A percentile compares a stretch with the other conserved stretches of the same genome.
These are phyloP conservation scores for Conger conger DNA, from an alignment of 2,113 vertebrate genomes.

Conservation along the genomic window DNA sequence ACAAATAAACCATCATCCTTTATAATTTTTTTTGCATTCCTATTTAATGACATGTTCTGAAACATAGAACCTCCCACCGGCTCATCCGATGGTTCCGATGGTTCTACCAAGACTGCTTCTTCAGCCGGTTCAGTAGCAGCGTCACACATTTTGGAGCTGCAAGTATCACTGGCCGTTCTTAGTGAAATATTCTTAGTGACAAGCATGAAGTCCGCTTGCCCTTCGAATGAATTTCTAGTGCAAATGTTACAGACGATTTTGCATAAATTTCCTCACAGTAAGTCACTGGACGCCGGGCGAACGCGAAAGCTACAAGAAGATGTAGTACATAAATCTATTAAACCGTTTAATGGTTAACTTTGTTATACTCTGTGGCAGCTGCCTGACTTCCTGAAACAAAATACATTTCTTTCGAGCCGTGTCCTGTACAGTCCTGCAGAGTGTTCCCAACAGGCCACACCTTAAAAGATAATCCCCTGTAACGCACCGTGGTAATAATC, in stretches of 20 bases:
- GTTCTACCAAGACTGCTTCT: neutral
- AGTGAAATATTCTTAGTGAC: neutral
- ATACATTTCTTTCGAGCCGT: neutral
- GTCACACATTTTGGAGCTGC: slow-evolving; percentile 7
- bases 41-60: neutral
- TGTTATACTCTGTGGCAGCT: neutral
- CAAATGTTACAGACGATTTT: no score
- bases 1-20: slow-evolving; percentile 59
- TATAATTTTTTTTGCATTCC: neutral
- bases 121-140: neutral
- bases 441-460: neutral
- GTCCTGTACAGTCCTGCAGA: neutral
- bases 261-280: no score
- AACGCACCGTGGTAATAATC: neutral
- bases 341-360: neutral
- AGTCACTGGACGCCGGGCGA: neutral
- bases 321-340: neutral
- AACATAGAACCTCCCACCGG: neutral
- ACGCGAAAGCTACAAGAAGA: neutral
- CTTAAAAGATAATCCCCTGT: neutral
- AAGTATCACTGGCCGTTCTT: neutral
- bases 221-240: neutral
- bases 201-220: neutral
- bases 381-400: neutral
- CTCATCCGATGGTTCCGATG: neutral